These are phyloP conservation scores for Nesidiocoris tenuis DNA, from an alignment of 2,888 invertebrate genomes.

Conservation along the genomic window DNA sequence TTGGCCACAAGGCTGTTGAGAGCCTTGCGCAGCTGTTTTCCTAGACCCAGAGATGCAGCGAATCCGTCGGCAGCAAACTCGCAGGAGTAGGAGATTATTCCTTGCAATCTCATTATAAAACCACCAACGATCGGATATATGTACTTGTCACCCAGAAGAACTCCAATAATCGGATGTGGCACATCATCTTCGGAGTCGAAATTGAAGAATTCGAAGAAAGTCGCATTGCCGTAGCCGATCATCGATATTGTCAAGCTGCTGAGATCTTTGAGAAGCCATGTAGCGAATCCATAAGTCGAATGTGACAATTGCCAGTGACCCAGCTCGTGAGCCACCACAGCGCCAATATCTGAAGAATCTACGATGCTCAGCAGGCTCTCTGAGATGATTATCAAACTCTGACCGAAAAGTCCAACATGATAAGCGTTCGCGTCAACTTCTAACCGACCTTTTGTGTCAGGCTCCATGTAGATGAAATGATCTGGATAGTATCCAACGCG, in stretches of 20 bases:
- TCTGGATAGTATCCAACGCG: constrained; percentile 14
- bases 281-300: neutral
- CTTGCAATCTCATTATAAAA: constrained; percentile 1
- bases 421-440: constrained; percentile 24
- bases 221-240: neutral
- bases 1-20: neutral
- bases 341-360: constrained; percentile 13
- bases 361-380: constrained; percentile 18
- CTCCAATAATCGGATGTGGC: constrained; percentile 31
- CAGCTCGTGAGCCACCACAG: constrained; percentile 35
- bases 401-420: constrained; percentile 11
- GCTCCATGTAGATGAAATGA: constrained; percentile 10
- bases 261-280: neutral
- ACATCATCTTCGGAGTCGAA: neutral
- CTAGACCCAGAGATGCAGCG: constrained; percentile 17
- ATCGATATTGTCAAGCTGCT: neutral
- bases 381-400: constrained; percentile 26
- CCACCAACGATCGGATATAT: constrained; percentile 14
- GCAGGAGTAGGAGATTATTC: constrained; percentile 16
- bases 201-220: neutral
- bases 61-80: constrained; percentile 28
- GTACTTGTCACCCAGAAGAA: constrained; percentile 17
- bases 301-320: constrained; percentile 28
- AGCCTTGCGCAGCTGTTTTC: constrained; percentile 1
- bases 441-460: neutral